Evolutionary conservation across 2,797 vertebrate species (phyloP).

Genomic region (Pangasius mekongensis): DNA sequence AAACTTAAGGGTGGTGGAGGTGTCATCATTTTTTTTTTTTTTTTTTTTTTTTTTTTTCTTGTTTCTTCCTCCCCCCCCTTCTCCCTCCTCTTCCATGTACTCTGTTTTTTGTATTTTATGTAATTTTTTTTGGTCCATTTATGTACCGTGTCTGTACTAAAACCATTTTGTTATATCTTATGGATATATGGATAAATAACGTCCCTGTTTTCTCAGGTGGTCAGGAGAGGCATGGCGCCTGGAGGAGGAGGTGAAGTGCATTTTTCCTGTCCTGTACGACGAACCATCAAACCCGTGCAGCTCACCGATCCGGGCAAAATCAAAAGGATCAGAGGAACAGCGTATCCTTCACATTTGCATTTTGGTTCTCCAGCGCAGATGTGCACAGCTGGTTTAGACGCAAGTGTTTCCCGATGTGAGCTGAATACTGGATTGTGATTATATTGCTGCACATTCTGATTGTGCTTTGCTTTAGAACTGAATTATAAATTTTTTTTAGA

Average conservation of each 20-base stretch:
- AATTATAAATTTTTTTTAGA: too few relatives aligned
- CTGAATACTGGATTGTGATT: neutral
- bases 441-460: neutral
- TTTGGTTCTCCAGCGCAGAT: neutral
- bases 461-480: neutral
- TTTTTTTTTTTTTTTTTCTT: neutral
- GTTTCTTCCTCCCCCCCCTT: neutral
- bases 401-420: neutral
- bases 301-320: conserved; percentile 93
- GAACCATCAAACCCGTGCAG: conserved; percentile 84
- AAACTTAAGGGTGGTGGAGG: neutral
- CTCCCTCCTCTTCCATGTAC: neutral
- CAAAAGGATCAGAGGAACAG: conserved; percentile 93
- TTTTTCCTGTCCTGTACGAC: conserved; percentile 87
- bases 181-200: neutral
- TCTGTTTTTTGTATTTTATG: neutral
- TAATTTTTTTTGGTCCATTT: neutral
- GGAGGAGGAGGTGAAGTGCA: conserved; percentile 92
- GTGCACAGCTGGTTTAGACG: neutral
- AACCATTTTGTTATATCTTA: neutral
- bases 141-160: neutral
- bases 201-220: conserved; percentile 69
- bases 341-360: conserved; percentile 84
- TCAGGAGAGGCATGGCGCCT: conserved; percentile 92
- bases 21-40: neutral